Evolutionary conservation across 2,888 invertebrate genomes (phyloP).

Genomic region (Elmis aenea): DNA sequence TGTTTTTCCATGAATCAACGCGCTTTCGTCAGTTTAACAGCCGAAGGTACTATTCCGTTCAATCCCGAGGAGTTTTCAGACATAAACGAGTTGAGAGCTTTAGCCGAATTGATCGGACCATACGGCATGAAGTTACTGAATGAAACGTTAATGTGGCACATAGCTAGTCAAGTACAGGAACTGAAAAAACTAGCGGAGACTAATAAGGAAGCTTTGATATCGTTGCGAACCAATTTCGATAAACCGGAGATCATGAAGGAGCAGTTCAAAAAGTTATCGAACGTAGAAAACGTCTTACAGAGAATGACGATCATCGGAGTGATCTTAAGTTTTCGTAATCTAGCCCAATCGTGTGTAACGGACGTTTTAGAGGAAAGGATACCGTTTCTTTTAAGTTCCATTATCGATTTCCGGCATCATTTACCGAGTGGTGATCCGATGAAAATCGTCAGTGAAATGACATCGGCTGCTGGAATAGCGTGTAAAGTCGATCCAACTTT

Average conservation of each 20-base stretch:
- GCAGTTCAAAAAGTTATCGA: constrained; percentile 81
- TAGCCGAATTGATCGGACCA: constrained; percentile 96
- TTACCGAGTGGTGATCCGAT: constrained; percentile 84
- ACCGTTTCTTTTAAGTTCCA: constrained; percentile 92
- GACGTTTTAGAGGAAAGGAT: constrained; percentile 92
- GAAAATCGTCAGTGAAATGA: constrained; percentile 94
- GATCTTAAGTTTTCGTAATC: constrained; percentile 89
- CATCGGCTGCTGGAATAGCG: constrained; percentile 88
- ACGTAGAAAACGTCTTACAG: constrained; percentile 92
- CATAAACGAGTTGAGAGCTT: constrained; percentile 86
- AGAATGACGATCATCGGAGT: constrained; percentile 98
- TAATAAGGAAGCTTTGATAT: constrained; percentile 88
- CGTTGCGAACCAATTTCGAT: constrained; percentile 93
- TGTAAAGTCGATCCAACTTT: constrained; percentile 95
- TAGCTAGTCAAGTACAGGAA: constrained; percentile 96
- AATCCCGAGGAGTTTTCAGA: constrained; percentile 98
- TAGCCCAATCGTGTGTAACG: constrained; percentile 89
- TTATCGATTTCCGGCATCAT: constrained; percentile 91
- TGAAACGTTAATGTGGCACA: constrained; percentile 98
- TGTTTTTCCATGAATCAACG: constrained; percentile 95
- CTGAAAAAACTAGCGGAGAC: constrained; percentile 84
- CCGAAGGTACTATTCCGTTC: constrained; percentile 88
- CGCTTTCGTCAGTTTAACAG: constrained; percentile 90
- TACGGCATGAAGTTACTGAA: constrained; percentile 97
- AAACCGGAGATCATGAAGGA: constrained; percentile 98